phyloP scores from a whole-genome alignment of 2,797 vertebrate species.

The Rhyacichthys aspro region DNA sequence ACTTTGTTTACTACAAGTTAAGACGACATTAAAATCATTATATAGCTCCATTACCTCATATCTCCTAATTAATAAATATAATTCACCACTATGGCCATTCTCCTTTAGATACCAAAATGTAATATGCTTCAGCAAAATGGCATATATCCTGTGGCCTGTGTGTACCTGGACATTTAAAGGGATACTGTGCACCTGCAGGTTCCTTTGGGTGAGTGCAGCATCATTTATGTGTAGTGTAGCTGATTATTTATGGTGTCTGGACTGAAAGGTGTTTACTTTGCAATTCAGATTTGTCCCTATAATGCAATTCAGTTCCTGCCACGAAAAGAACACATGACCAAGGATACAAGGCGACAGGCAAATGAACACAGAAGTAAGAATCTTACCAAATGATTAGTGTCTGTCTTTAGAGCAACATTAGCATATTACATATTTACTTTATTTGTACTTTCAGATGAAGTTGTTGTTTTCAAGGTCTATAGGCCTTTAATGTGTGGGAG shows the following conservation, averaged over 20 bases:
- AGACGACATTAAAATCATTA: slow-evolving; percentile 2
- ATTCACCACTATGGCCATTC: background rate
- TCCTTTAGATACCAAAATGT: slow-evolving; percentile 41
- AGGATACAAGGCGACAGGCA: slow-evolving; percentile 20
- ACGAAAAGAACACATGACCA: slow-evolving; percentile 30
- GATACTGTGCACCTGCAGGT: slow-evolving; percentile 77
- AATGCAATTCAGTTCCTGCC: slow-evolving; percentile 69
- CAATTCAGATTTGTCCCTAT: slow-evolving; percentile 77
- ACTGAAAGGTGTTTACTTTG: slow-evolving; percentile 10
- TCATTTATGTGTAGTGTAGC: background rate
- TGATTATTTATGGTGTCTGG: background rate
- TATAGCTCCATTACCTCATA: too few species aligned
- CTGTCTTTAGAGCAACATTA: too few species aligned
- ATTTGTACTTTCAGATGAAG: too few species aligned
- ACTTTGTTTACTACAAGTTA: slow-evolving; percentile 6
- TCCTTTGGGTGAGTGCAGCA: slow-evolving; percentile 75
- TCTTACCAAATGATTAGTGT: background rate
- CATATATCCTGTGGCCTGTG: slow-evolving; percentile 58
- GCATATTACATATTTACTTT: too few species aligned
- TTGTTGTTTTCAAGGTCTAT: too few species aligned
- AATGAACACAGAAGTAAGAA: slow-evolving; percentile 57
- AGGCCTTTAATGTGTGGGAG: too few species aligned
- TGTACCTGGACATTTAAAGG: slow-evolving; percentile 74
- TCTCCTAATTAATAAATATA: too few species aligned
- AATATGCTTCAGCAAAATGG: slow-evolving; percentile 52